Conservation (phyloP, 2,888 invertebrate species). For the Noctua janthe region DNA sequence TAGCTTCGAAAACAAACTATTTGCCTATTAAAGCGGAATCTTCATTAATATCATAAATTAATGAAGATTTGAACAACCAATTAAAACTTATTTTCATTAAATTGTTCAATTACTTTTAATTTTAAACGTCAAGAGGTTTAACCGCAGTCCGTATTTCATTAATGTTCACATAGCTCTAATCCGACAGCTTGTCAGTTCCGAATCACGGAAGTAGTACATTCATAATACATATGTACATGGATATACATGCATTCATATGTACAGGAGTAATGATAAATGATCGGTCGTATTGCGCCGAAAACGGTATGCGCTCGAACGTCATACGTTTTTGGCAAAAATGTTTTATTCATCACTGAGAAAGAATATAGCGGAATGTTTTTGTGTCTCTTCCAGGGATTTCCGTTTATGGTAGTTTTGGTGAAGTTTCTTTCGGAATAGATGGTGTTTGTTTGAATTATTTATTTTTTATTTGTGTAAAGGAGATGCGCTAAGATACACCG, state of each 20-base stretch:
- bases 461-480: not conserved
- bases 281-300: constrained; percentile 75
- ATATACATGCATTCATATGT: constrained; percentile 43
- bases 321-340: constrained; percentile 83
- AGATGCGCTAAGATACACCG: not conserved
- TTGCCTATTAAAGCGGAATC: no score
- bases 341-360: constrained; percentile 84
- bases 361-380: constrained; percentile 74
- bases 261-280: constrained; percentile 75
- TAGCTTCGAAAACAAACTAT: not conserved
- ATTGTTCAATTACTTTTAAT: constrained; percentile 62
- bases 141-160: constrained; percentile 56
- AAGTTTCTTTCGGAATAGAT: constrained; percentile 26
- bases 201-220: constrained; percentile 73
- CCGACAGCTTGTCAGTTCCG: constrained; percentile 72
- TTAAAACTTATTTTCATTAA: constrained; percentile 34
- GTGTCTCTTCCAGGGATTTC: constrained; percentile 25
- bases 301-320: constrained; percentile 72
- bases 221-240: constrained; percentile 20
- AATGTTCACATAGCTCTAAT: constrained; percentile 64
- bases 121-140: constrained; percentile 49
- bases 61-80: constrained; percentile 20
- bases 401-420: constrained; percentile 29
- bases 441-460: not conserved
- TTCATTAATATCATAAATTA: not conserved